Evolutionary conservation across 2,113 vertebrate species (phyloP).

Genomic region (Carassius auratus): DNA sequence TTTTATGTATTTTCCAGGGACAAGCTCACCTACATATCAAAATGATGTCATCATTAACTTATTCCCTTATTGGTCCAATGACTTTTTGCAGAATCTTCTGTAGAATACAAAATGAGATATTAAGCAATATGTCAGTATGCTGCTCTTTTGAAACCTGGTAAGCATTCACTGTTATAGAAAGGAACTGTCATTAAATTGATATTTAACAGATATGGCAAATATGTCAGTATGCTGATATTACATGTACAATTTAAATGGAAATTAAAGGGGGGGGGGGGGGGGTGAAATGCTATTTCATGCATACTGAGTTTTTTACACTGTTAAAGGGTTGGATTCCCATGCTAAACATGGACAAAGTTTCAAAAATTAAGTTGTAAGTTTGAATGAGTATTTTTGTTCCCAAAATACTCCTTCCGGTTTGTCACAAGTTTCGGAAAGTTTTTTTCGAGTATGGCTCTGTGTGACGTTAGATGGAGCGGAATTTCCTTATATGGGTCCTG

Average conservation of each 20-base stretch:
- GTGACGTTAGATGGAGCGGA: too few relatives aligned
- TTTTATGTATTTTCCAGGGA: neutral
- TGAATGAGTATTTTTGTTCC: too few relatives aligned
- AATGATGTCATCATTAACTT: neutral
- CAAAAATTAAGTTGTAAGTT: too few relatives aligned
- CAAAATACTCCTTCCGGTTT: too few relatives aligned
- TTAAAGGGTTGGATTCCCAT: too few relatives aligned
- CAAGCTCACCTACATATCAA: neutral
- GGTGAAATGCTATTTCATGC: too few relatives aligned
- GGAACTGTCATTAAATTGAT: neutral
- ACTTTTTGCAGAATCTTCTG: neutral
- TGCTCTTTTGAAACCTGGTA: neutral
- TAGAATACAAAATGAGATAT: neutral
- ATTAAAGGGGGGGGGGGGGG: slow-evolving; percentile 26
- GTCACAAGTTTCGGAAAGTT: too few relatives aligned
- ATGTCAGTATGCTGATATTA: slow-evolving; percentile 29
- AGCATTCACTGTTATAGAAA: neutral
- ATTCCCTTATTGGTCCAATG: neutral
- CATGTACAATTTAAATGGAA: slow-evolving; percentile 52
- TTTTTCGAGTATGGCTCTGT: too few relatives aligned
- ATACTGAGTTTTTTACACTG: too few relatives aligned
- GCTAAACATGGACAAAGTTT: too few relatives aligned
- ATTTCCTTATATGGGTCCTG: too few relatives aligned
- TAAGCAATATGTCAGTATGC: neutral
- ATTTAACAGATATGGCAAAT: neutral